phyloP scores from a whole-genome alignment of 2,888 invertebrate species.

The Trichacis sp. region DNA sequence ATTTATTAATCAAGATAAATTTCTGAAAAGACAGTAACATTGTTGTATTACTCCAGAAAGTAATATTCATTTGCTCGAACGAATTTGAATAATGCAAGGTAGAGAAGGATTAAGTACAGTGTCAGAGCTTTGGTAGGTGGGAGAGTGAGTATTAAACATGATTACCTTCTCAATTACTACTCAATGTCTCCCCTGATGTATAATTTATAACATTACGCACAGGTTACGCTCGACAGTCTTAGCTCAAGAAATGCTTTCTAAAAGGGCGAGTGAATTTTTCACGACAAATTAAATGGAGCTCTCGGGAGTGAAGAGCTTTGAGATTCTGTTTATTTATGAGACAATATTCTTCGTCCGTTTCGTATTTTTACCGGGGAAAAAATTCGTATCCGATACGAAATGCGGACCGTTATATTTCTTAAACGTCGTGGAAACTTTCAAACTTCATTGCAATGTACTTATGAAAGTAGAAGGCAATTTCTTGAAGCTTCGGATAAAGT shows the following conservation, averaged over 20 bases:
- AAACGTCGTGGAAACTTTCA: neutral
- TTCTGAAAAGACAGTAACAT: neutral
- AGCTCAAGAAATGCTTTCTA: neutral
- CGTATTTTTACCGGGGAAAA: neutral
- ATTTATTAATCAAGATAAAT: too few relatives aligned
- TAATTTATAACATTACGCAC: constrained; percentile 56
- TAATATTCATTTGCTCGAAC: constrained; percentile 12
- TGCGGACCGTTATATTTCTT: constrained; percentile 1
- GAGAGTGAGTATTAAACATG: constrained; percentile 61
- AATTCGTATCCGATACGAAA: neutral
- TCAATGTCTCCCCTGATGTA: constrained; percentile 60
- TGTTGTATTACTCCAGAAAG: constrained; percentile 9
- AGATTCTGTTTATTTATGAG: neutral
- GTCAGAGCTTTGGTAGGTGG: constrained; percentile 46
- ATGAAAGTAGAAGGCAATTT: constrained; percentile 2
- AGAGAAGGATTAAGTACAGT: constrained; percentile 44
- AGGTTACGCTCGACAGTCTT: constrained; percentile 11
- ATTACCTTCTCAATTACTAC: constrained; percentile 64
- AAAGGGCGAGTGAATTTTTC: constrained; percentile 2
- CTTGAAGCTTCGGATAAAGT: neutral
- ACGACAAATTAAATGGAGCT: neutral
- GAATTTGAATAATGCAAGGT: constrained; percentile 50
- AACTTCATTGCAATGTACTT: neutral
- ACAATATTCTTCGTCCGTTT: neutral
- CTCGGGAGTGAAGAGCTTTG: neutral